A percentile compares a stretch with the other conserved stretches of the same genome.
phyloP scores from a whole-genome alignment of 2,113 vertebrate genomes.

The Serinus canaria region DNA sequence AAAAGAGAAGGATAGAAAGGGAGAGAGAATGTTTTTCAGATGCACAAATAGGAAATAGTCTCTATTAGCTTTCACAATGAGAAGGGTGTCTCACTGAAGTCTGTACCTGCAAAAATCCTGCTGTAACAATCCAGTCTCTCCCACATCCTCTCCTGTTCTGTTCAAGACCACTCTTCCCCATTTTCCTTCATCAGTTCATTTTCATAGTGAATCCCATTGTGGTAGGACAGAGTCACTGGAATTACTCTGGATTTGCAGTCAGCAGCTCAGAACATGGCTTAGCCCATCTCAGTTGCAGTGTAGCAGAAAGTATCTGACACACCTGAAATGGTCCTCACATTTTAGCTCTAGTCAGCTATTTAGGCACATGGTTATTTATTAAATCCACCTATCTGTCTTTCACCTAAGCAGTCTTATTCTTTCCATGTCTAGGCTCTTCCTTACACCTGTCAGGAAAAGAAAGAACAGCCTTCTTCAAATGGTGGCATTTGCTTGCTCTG shows the following conservation, averaged over 20 bases:
- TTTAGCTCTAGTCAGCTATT: not conserved
- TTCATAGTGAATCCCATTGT: accelerated
- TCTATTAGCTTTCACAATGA: not conserved
- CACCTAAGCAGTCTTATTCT: not conserved
- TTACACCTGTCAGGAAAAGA: not conserved
- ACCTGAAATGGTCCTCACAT: not conserved
- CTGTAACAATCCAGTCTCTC: not conserved
- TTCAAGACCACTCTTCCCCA: not conserved
- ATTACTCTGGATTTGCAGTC: not conserved
- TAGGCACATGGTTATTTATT: not conserved
- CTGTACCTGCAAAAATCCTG: not conserved
- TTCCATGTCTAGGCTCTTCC: not conserved
- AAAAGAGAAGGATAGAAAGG: not conserved
- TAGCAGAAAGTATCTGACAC: not conserved
- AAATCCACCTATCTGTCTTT: not conserved
- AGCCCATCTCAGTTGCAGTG: not conserved
- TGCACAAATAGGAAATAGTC: not conserved
- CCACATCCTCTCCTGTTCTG: not conserved
- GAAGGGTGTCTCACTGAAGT: not conserved
- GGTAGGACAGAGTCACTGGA: not conserved
- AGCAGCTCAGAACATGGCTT: not conserved
- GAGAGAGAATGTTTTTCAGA: not conserved
- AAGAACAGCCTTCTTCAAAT: not conserved
- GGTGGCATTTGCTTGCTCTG: not conserved
- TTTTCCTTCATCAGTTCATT: not conserved